Evolutionary conservation across 2,888 invertebrate species (phyloP), one percentile per base, ranked within the genome.

Genomic region (Phaedon cochleariae): DNA sequence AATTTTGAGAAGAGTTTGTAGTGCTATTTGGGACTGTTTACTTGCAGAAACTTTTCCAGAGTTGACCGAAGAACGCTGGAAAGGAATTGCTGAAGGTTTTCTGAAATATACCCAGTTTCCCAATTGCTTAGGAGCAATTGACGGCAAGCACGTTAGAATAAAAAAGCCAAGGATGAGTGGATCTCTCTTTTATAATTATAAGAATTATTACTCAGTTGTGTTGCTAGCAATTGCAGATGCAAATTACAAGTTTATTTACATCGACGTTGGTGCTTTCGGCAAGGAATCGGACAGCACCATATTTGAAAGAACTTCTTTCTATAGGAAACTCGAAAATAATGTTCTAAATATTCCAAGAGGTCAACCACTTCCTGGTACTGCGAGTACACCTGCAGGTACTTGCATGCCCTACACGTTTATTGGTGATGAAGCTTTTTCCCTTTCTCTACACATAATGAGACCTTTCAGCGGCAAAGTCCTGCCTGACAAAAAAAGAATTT

Each of bases 281-380:
- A 58, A 58, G 22, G 58, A 58, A 15, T 58, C 45, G 12, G 58
- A 58, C 46, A 45, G 45, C 22, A 15, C 58, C 12, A 59, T 59
- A 29, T 59, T 49, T 59, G 10, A 59, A 59, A 9, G 49, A 18
- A 10, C 6, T 22, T 0, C 21, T 29, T 59, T 59, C 17, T 59
- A n/a, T n/a, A n/a, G n/a, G n/a, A n/a, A n/a, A n/a, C 48, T 58
- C 37, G 26, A 58, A 26, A 58, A 58, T 46, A 58, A 58, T 22
- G n/a, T 12, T 5, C n/a, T 46, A n/a, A 45, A 22, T 45, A 41
- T 58, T 46, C 58, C 59, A 37, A 46, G 18, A 26, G 1, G 17
- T 5, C 59, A 51, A 22, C 37, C 51, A 34, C 37, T 59, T 3
- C 51, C 37, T 31, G 49, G 37, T 31, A 51, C 49, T 34, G 49